phyloP scores from a whole-genome alignment of 2,797 vertebrate species.

The Vipera latastei region DNA sequence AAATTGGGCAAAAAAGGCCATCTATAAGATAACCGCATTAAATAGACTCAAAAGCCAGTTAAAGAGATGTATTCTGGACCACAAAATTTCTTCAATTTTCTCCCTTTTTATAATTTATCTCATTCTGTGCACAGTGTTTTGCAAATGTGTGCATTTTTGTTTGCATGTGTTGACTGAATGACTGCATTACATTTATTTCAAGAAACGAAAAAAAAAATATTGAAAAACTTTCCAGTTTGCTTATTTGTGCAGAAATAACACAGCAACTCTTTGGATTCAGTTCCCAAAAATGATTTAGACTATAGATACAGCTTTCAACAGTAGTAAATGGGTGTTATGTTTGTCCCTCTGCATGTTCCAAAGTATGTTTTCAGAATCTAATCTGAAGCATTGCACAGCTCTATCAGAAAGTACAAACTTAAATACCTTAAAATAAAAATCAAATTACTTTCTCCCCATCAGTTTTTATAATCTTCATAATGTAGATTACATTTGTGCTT shows the following conservation, averaged over 20 bases:
- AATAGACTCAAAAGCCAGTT: conserved; percentile 23
- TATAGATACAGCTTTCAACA: not conserved
- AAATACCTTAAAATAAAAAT: not conserved
- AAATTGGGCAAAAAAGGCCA: not conserved
- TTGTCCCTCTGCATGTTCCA: not conserved
- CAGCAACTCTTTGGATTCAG: not conserved
- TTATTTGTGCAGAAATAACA: not conserved
- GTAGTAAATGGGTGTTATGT: not conserved
- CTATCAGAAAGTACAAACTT: not conserved
- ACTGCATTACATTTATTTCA: not conserved
- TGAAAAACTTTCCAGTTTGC: not conserved
- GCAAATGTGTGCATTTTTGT: not conserved
- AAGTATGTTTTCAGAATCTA: not conserved
- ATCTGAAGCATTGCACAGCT: not conserved
- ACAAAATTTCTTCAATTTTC: not conserved
- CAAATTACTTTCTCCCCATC: not conserved
- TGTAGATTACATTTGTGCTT: not conserved
- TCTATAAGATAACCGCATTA: not conserved
- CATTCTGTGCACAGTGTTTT: not conserved
- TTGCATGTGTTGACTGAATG: not conserved
- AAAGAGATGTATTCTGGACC: conserved; percentile 28
- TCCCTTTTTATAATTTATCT: not conserved
- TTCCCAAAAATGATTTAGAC: not conserved
- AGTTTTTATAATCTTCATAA: not conserved
- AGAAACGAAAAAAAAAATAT: not conserved